Evolutionary conservation across 2,113 vertebrate genomes (phyloP).

Genomic region (Gasterosteus nipponicus): DNA sequence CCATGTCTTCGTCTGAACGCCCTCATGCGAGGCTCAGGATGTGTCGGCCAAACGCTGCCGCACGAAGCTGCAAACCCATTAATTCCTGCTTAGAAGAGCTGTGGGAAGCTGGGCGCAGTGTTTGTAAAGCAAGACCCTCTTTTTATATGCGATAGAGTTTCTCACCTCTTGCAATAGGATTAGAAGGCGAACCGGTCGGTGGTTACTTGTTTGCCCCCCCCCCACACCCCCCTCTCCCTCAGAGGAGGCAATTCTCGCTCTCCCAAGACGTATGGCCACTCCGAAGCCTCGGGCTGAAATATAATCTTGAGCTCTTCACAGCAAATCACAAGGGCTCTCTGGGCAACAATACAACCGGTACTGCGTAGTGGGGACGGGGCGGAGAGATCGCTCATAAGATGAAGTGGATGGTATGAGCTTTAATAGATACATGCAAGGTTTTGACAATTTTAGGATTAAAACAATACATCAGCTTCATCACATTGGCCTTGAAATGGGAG

Average conservation of each 20-base stretch:
- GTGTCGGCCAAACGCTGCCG: conserved; percentile 39
- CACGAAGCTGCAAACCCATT: conserved; percentile 51
- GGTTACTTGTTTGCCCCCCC: conserved; percentile 47
- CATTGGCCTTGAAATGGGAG: not conserved
- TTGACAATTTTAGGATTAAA: conserved; percentile 44
- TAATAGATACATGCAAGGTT: conserved; percentile 54
- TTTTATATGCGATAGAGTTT: conserved; percentile 68
- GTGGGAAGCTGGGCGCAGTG: conserved; percentile 38
- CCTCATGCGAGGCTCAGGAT: conserved; percentile 52
- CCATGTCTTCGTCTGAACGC: conserved; percentile 14
- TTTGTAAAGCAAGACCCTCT: conserved; percentile 54
- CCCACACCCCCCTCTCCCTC: not conserved
- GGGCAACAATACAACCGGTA: conserved; percentile 57
- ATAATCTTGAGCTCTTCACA: conserved; percentile 52
- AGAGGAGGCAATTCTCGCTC: conserved; percentile 48
- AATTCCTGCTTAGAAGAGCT: conserved; percentile 27
- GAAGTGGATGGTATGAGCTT: conserved; percentile 39
- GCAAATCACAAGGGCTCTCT: conserved; percentile 45
- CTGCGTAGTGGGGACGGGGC: conserved; percentile 5
- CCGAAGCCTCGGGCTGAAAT: conserved; percentile 66
- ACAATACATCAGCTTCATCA: conserved; percentile 31
- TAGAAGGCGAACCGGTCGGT: conserved; percentile 56
- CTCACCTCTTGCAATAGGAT: conserved; percentile 64
- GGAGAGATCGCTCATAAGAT: conserved; percentile 7
- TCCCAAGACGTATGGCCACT: conserved; percentile 47